Conservation (phyloP, 2,113 vertebrate genomes). For the Scophthalmus maximus region DNA sequence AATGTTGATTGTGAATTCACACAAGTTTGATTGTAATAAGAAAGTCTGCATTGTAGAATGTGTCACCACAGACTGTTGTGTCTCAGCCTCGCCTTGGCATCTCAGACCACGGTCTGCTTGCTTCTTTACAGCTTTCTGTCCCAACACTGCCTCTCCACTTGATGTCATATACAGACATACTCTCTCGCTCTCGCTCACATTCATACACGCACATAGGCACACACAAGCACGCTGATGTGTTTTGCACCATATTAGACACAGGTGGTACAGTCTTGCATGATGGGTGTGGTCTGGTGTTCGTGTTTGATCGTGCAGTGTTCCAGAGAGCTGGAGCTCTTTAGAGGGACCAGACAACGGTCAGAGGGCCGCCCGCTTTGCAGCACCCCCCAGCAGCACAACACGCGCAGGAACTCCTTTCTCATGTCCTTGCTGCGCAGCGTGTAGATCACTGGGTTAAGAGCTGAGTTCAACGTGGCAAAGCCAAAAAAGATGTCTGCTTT, state of each 20-base stretch:
- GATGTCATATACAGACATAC: not conserved
- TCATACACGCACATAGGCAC: not conserved
- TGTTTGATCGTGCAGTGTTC: conserved; percentile 87
- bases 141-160: conserved; percentile 20
- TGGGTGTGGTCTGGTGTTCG: conserved; percentile 85
- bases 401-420: conserved; percentile 89
- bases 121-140: conserved; percentile 17
- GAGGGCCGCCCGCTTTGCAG: conserved; percentile 78
- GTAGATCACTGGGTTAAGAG: conserved; percentile 95
- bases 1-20: conserved; percentile 62
- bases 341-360: conserved; percentile 85
- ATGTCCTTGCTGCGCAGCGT: conserved; percentile 94
- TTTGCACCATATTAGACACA: conserved; percentile 82
- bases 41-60: conserved; percentile 18
- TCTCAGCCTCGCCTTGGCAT: not conserved
- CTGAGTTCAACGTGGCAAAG: conserved; percentile 93
- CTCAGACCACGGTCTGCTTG: conserved; percentile 25
- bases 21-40: conserved; percentile 48
- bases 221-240: conserved; percentile 7
- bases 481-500: conserved; percentile 90
- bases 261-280: conserved; percentile 89
- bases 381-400: conserved; percentile 88
- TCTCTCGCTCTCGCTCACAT: not conserved
- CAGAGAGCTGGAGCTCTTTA: conserved; percentile 91
- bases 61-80: conserved; percentile 28